Evolutionary conservation across 1,140 invertebrate genomes (phyloP).

Genomic region (Argopecten irradians): DNA sequence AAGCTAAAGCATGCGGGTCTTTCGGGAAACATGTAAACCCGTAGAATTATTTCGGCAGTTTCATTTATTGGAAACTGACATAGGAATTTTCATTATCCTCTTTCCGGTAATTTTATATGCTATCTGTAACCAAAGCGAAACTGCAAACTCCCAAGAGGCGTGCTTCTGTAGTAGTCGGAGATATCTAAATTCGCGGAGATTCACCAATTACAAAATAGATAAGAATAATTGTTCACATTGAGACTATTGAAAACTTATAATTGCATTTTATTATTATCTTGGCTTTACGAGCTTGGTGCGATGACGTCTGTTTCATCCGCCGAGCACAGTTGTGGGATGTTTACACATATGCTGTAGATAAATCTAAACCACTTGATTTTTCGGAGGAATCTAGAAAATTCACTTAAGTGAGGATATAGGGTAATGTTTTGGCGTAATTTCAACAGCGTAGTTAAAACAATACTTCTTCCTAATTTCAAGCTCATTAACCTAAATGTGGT

Average conservation of each 20-base stretch:
- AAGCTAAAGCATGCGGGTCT: background rate
- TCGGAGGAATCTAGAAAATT: background rate
- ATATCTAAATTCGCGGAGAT: background rate
- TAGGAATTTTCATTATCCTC: background rate
- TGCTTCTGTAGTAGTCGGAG: background rate
- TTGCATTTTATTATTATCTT: background rate
- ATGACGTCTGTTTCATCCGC: background rate
- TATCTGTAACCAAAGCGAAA: background rate
- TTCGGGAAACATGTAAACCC: background rate
- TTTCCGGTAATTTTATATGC: background rate
- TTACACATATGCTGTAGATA: background rate
- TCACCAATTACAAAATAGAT: background rate
- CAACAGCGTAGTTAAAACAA: background rate
- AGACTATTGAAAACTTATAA: slow-evolving; percentile 13
- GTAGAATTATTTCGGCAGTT: background rate
- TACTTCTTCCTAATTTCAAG: background rate
- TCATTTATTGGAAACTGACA: background rate
- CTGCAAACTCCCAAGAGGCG: background rate
- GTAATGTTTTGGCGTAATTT: background rate
- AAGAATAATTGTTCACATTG: background rate
- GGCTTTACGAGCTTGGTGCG: background rate
- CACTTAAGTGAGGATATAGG: background rate
- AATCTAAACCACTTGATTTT: background rate
- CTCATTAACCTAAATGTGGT: background rate
- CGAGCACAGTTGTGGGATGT: background rate